phyloP scores from a whole-genome alignment of 2,888 invertebrate genomes.

The Chymomyza caudatula region DNA sequence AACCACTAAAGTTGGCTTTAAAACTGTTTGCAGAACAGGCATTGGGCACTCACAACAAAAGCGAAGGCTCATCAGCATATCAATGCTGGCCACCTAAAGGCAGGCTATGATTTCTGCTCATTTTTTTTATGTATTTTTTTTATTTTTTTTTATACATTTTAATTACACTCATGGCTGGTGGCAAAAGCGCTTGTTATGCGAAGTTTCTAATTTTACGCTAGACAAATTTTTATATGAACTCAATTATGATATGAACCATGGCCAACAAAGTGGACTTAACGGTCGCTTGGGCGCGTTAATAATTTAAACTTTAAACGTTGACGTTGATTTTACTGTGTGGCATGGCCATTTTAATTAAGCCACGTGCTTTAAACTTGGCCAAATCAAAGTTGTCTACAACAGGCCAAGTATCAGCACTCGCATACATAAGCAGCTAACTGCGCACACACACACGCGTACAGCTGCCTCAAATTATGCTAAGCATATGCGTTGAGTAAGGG shows the following conservation, averaged over 20 bases:
- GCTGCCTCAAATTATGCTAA: slow-evolving; percentile 61
- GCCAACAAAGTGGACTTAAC: slow-evolving; percentile 20
- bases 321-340: slow-evolving; percentile 2
- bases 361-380: slow-evolving; percentile 31
- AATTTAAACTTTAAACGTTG: slow-evolving; percentile 54
- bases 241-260: slow-evolving; percentile 70
- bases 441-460: slow-evolving; percentile 12
- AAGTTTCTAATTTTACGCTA: slow-evolving; percentile 76
- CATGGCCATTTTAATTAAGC: slow-evolving; percentile 46
- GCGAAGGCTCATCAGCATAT: slow-evolving; percentile 62
- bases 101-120: slow-evolving; percentile 54
- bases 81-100: slow-evolving; percentile 47
- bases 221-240: slow-evolving; percentile 75
- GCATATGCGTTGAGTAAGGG: slow-evolving; percentile 41
- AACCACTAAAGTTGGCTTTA: slow-evolving; percentile 61
- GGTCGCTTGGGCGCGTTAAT: slow-evolving; percentile 29
- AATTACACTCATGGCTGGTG: slow-evolving; percentile 50
- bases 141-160: slow-evolving; percentile 30
- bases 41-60: neutral
- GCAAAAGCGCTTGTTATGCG: slow-evolving; percentile 25
- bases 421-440: slow-evolving; percentile 36
- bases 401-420: slow-evolving; percentile 38
- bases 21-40: slow-evolving; percentile 38
- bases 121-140: slow-evolving; percentile 19
- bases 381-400: slow-evolving; percentile 44